A percentile compares a stretch with the other conserved stretches of the same genome.
Evolutionary conservation across 2,113 vertebrate genomes (phyloP).

Genomic region (Gallinago paraguaiae): DNA sequence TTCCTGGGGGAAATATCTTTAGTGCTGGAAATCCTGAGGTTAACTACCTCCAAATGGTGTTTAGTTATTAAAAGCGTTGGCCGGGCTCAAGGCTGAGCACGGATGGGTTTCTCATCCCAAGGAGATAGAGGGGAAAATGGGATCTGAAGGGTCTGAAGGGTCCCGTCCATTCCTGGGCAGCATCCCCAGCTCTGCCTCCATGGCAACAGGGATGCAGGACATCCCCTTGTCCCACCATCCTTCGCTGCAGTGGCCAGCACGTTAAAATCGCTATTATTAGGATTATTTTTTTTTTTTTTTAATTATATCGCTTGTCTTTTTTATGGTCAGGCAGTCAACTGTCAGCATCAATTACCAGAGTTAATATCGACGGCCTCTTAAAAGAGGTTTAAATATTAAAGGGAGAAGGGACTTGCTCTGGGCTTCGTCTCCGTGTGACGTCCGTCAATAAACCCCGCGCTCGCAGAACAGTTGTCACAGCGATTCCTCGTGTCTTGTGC

Average conservation of each 20-base stretch:
- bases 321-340: not conserved
- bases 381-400: slow-evolving; percentile 60
- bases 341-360: slow-evolving; percentile 2
- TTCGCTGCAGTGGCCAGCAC: not conserved
- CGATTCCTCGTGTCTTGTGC: not conserved
- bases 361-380: slow-evolving; percentile 34
- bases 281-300: not conserved
- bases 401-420: slow-evolving; percentile 20
- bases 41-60: not conserved
- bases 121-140: not conserved
- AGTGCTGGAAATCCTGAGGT: slow-evolving; percentile 22
- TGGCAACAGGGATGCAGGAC: not conserved
- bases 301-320: not conserved
- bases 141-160: not conserved
- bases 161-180: not conserved
- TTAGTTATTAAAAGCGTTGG: not conserved
- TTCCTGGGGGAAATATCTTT: slow-evolving; percentile 22
- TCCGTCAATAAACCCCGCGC: slow-evolving; percentile 8
- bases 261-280: not conserved
- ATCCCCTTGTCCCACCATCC: not conserved
- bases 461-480: slow-evolving; percentile 18
- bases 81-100: not conserved
- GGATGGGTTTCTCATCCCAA: not conserved
- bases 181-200: not conserved
- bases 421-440: not conserved